Percentiles rank a stretch among this genome's conserved stretches.
phyloP scores from a whole-genome alignment of 2,888 invertebrate genomes.

The Tiliacea citrago region DNA sequence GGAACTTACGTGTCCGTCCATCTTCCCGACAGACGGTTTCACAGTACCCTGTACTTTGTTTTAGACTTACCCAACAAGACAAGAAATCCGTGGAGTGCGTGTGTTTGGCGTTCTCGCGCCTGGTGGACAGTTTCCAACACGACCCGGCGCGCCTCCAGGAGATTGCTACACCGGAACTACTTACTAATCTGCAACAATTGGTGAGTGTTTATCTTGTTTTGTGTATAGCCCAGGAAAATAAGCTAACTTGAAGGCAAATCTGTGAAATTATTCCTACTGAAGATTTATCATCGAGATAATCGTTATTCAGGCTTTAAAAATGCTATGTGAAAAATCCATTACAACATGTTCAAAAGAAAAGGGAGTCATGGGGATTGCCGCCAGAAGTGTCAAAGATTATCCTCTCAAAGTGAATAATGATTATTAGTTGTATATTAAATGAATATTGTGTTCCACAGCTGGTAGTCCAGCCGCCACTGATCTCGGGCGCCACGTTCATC shows the following conservation, averaged over 20 bases:
- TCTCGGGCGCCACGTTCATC: conserved; percentile 98
- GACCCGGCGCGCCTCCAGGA: conserved; percentile 97
- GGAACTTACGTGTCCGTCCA: background rate
- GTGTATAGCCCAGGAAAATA: background rate
- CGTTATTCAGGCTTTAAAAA: too few relatives aligned
- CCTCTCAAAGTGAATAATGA: too few relatives aligned
- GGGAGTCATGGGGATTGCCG: too few relatives aligned
- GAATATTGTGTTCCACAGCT: conserved; percentile 87
- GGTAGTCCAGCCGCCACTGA: conserved; percentile 98
- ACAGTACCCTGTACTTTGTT: conserved; percentile 9
- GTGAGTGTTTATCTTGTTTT: conserved; percentile 83
- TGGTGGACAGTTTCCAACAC: conserved; percentile 98
- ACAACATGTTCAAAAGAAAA: too few relatives aligned
- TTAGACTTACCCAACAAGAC: conserved; percentile 95
- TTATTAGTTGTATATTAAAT: too few relatives aligned
- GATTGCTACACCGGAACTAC: conserved; percentile 97
- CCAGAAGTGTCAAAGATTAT: too few relatives aligned
- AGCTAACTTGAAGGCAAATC: too few relatives aligned
- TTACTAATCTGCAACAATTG: conserved; percentile 98
- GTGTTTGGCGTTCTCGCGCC: conserved; percentile 98
- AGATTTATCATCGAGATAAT: too few relatives aligned
- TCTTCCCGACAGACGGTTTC: background rate
- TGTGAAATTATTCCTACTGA: too few relatives aligned
- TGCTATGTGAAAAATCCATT: too few relatives aligned
- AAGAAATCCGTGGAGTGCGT: conserved; percentile 99